These are phyloP conservation scores for Charanyca ferruginea DNA, from an alignment of 2,888 invertebrate genomes.

Conservation along the genomic window DNA sequence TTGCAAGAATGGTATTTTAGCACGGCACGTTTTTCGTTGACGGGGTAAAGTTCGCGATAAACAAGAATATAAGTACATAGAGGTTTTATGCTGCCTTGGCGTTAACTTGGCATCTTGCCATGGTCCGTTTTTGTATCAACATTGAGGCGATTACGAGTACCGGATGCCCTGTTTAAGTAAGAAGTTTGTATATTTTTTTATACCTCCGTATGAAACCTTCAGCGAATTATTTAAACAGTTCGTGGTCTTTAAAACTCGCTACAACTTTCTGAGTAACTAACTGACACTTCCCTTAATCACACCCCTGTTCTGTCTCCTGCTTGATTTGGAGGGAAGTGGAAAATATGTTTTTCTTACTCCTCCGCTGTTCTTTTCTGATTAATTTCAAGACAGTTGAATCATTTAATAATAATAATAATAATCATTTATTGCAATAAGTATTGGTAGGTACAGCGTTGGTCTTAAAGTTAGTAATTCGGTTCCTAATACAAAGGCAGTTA, in stretches of 20 bases:
- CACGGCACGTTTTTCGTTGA: neutral
- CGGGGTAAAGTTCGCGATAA: slow-evolving; percentile 2
- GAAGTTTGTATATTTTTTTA: neutral
- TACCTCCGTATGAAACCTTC: neutral
- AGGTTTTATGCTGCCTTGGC: slow-evolving; percentile 19
- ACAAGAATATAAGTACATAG: slow-evolving; percentile 15
- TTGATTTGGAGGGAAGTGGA: too few species aligned
- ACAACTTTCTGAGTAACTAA: neutral
- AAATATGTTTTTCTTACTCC: too few species aligned
- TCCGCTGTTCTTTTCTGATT: too few species aligned
- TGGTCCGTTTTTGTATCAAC: slow-evolving; percentile 24
- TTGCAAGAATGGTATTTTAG: neutral
- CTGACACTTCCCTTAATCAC: too few species aligned
- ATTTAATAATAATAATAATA: too few species aligned
- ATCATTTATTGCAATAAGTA: too few species aligned
- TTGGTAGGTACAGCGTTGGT: too few species aligned
- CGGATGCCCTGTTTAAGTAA: slow-evolving; percentile 8
- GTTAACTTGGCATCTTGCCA: slow-evolving; percentile 48
- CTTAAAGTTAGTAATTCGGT: too few species aligned
- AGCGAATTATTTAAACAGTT: slow-evolving; percentile 1
- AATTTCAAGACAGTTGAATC: too few species aligned
- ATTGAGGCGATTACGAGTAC: slow-evolving; percentile 14
- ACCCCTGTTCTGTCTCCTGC: too few species aligned
- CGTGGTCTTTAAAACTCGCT: neutral
- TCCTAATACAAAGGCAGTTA: too few species aligned